These are phyloP conservation scores for Grantiella picta DNA, from an alignment of 2,113 vertebrate species.

Conservation along the genomic window DNA sequence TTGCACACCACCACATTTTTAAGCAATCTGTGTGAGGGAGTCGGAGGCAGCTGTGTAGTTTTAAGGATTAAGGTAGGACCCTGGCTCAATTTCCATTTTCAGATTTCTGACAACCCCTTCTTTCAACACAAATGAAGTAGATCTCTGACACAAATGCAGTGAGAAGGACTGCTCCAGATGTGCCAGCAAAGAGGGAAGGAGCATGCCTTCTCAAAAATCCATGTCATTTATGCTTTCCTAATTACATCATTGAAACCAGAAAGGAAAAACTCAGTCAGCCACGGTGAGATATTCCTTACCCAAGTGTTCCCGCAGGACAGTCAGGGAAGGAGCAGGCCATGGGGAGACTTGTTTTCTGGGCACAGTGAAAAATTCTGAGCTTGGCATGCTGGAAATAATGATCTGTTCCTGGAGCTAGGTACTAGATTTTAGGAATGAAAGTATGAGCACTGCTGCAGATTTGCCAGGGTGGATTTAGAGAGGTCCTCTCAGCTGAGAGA, in stretches of 20 bases:
- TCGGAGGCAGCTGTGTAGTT: constrained; percentile 28
- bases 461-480: not conserved
- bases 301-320: not conserved
- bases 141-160: not conserved
- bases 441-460: not conserved
- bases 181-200: not conserved
- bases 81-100: constrained; percentile 12
- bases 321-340: not conserved
- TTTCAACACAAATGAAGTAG: constrained; percentile 57
- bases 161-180: not conserved
- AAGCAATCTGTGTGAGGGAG: not conserved
- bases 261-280: constrained; percentile 21
- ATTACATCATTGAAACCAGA: not conserved
- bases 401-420: not conserved
- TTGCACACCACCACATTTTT: not conserved
- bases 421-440: not conserved
- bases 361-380: not conserved
- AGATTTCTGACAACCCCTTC: constrained; percentile 29
- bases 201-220: not conserved
- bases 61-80: constrained; percentile 50
- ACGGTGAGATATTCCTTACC: not conserved
- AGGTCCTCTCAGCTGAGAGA: not conserved
- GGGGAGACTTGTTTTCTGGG: not conserved
- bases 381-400: not conserved
- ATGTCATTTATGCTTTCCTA: not conserved